phyloP scores from a whole-genome alignment of 2,888 invertebrate species.

The Phortica magna region DNA sequence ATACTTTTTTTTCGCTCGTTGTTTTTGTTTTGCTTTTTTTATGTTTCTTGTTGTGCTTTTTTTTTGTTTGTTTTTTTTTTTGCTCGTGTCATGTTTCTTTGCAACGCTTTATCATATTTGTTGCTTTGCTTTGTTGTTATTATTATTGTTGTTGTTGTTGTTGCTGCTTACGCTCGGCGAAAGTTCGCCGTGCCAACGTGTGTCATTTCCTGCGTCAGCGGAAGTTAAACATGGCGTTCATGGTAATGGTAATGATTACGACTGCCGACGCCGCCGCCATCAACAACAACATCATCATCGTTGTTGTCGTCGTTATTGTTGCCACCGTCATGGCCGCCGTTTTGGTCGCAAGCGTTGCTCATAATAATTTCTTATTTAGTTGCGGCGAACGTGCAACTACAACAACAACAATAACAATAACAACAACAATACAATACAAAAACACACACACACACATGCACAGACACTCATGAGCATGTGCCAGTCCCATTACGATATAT shows the following conservation, averaged over 20 bases:
- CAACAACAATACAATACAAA: constrained; percentile 8
- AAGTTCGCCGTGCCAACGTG: constrained; percentile 55
- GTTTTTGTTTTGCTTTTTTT: constrained; percentile 9
- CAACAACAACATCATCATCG: too few species aligned
- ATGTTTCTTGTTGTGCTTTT: not conserved
- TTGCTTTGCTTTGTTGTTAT: not conserved
- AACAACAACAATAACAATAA: too few species aligned
- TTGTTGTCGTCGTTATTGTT: not conserved
- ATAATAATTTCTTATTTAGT: constrained; percentile 71
- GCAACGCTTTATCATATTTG: not conserved
- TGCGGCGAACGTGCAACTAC: constrained; percentile 39
- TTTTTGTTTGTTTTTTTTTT: not conserved
- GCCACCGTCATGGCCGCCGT: not conserved
- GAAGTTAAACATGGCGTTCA: constrained; percentile 61
- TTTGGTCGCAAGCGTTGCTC: constrained; percentile 49
- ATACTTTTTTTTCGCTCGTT: constrained; percentile 12
- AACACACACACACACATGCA: constrained; percentile 18
- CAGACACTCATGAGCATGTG: not conserved
- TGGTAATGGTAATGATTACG: constrained; percentile 49
- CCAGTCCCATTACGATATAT: constrained; percentile 20
- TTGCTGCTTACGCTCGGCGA: constrained; percentile 52
- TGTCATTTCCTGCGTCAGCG: constrained; percentile 56
- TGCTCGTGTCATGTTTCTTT: not conserved
- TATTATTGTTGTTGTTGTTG: constrained; percentile 40
- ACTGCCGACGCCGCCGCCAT: constrained; percentile 48